Evolutionary conservation across 2,113 vertebrate genomes (phyloP), one percentile per base, ranked within the genome.

Genomic region (Ptychochromis oligacanthus): DNA sequence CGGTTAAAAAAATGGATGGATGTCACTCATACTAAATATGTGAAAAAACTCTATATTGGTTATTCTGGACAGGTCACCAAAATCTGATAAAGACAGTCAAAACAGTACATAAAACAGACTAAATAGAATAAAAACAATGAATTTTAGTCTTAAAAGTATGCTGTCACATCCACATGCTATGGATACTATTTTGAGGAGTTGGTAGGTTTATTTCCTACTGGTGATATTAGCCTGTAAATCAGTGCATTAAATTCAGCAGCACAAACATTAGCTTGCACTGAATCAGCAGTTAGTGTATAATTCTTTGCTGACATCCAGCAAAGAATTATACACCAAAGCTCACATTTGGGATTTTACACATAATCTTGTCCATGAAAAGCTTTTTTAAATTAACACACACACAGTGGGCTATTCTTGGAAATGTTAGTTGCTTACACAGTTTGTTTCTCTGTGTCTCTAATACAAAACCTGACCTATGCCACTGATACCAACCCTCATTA

Each of bases 341-440:
- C 49, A 34, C 4, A 79, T 74, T 64, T 60, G 79, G 52, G 78
- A 77, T 81, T 86, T 82, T 86, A 85, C 49, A 75, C 43, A 28
- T 31, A 5, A 15, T 79, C 28, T n/a, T 14, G 54, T 81, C 59
- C 80, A 18, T 77, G 79, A 2, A 56, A 6, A 40, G 4, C 28
- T 58, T 11, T 55, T 56, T 67, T 64, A 72, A 83, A 64, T 43
- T 17, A 77, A 79, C 34, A 54, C 64, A 55, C 18, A 78, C 15
- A 54, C 5, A 22, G 9, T 64, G 6, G 31, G 13, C 43, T 82
- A 89, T 78, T 67, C 56, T 20, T n/a, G 2, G 72, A 54, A 84
- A 81, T 26, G 10, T 56, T 40, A 56, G 38, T 52, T 58, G 55
- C 58, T 75, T 46, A 49, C 55, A 17, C 28, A 26, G n/a, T 61